These are phyloP conservation scores for Apis dorsata DNA, from an alignment of 1,140 invertebrate genomes.

Conservation along the genomic window DNA sequence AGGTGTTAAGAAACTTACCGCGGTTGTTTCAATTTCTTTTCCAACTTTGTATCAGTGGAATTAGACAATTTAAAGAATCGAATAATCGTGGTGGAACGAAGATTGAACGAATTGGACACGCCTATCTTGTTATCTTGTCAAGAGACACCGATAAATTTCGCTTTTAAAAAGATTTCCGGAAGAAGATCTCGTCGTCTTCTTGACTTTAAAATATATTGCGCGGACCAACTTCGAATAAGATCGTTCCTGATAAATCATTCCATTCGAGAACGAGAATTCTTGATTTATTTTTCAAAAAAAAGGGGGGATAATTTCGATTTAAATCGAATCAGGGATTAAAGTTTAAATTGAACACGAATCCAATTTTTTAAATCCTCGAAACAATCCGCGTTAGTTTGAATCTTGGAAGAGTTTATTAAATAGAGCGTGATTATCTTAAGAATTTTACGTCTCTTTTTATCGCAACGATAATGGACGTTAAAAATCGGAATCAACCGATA, in stretches of 20 bases:
- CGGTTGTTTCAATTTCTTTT: conserved; percentile 8
- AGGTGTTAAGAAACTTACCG: conserved; percentile 1
- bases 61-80: neutral
- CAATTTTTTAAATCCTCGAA: neutral
- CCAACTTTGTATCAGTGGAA: neutral
- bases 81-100: neutral
- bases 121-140: neutral
- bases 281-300: neutral
- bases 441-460: neutral
- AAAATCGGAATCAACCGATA: too few relatives aligned
- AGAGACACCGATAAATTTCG: neutral
- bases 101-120: neutral
- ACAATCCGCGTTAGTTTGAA: too few relatives aligned
- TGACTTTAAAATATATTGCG: neutral
- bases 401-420: too few relatives aligned
- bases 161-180: neutral
- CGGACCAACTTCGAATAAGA: neutral
- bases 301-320: neutral
- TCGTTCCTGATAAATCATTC: neutral
- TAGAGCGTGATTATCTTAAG: too few relatives aligned
- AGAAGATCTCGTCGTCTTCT: neutral
- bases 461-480: too few relatives aligned
- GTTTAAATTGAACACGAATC: neutral
- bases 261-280: neutral
- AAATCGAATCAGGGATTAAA: neutral